Evolutionary conservation across 1,140 invertebrate genomes (phyloP), one percentile per base, ranked within the genome.

Genomic region (Nixonia krombeini): DNA sequence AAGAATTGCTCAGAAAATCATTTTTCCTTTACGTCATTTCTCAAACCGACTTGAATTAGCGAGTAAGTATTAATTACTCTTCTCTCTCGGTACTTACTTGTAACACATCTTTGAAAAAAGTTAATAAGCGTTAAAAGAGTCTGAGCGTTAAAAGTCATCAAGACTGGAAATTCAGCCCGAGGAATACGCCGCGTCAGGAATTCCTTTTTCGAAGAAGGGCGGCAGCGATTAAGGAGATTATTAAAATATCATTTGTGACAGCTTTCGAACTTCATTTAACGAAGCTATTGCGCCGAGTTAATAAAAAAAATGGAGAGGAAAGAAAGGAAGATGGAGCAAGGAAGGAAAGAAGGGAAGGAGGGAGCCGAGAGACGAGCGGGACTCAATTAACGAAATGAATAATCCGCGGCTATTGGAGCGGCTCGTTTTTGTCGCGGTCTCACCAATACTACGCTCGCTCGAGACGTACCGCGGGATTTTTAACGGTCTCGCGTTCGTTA

Each of bases 311-410:
- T n/a, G 17, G 9, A 44, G 10, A 53, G 38, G 18, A 21, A 46
- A 12, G 33, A 9, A 15, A n/a, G 41, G 31, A 26, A 37, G 23
- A 13, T 51, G 45, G 61, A 40, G 28, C 40, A 49, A 16, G 37
- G 25, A 16, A 4, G 1, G 12, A 31, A 9, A n/a, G 16, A 56
- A 25, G 3, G 25, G 21, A 28, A n/a, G n/a, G 40, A 46, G 26
- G 38, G 13, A 42, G 29, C 12, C 40, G 15, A 21, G 23, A 42
- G 42, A 29, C 44, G 52, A 28, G 47, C 42, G 25, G 42, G 58
- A 62, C 57, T 68, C 65, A 68, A 68, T 68, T 68, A 68, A 52
- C 57, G 52, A 68, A 68, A 68, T 68, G 65, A 68, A 68, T 68
- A 68, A 68, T 68, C 58, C 57, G 57, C 33, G 42, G 42, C 41